Base-by-base conservation (phyloP, 2,797 vertebrate genomes). In the Clarias laeviceps region DNA sequence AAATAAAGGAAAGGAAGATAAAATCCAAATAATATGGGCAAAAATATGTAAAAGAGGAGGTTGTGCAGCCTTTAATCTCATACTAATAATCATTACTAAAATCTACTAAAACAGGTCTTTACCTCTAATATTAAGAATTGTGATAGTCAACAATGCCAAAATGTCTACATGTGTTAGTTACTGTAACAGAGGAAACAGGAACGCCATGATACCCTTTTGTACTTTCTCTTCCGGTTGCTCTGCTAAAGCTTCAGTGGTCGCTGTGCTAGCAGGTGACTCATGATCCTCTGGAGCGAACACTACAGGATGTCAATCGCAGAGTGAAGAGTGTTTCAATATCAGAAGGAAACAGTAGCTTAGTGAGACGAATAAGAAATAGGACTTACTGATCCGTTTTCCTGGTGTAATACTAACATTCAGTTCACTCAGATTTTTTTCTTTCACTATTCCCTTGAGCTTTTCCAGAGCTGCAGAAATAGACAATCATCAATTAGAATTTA, bases 401-500 rank as follows among this genome's bases (percentile, higher is more conserved):
- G 70, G 82, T 54, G 59, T 24, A 54, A 54, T 64, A 65, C 5
- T 50, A 34, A 65, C 27, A 32, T 29, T 83, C 12, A 76, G 20
- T 34, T 83, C 70, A 65, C 37, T 34, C 50, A 54, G 70, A 40
- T 76, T 83, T n/a, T 18, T 76, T 32, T 83, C 57, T 64, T 7
- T 74, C 59, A 18, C 8, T 34, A 64, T 83, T 29, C 15, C 4
- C 70, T 65, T 70, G 24, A 83, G 57, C 57, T 76, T 74, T 64
- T 64, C 82, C 27, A 83, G 27, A 24, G 70, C 82, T 83, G 50
- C 5, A 73, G 1, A 74, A 62, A 73, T 57, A 83, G 12, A 74
- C 34, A 37, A 59, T 2, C 50, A 29, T 20, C 9, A 18, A 17
- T 1, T 18, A 79, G n/a, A n/a, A n/a, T 79, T 27, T 64, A 14